Conservation (phyloP, 2,113 vertebrate species). For the Enhydra lutris region DNA sequence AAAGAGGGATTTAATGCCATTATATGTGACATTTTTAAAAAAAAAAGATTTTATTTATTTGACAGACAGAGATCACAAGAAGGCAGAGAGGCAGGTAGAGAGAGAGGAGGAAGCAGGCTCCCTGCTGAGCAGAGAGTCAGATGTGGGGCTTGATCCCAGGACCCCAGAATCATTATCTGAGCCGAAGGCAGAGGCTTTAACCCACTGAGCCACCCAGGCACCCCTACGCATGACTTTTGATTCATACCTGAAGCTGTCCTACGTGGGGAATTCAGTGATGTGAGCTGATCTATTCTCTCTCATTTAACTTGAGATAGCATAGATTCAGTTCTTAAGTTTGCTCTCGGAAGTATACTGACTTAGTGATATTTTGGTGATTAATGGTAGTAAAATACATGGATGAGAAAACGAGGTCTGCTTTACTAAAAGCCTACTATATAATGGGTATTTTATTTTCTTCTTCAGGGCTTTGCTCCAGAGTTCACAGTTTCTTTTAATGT, state of each 20-base stretch:
- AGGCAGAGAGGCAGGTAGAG: no score
- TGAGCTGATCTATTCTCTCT: not conserved
- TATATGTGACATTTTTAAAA: not conserved
- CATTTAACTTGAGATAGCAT: not conserved
- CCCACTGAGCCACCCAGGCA: no score
- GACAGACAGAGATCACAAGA: no score
- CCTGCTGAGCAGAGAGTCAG: accelerated
- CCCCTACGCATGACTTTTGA: not conserved
- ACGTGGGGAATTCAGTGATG: not conserved
- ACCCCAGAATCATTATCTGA: no score
- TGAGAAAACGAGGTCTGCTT: not conserved
- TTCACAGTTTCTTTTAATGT: not conserved
- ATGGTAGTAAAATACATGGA: not conserved
- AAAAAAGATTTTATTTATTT: no score
- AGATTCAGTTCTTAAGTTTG: not conserved
- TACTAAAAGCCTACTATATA: not conserved
- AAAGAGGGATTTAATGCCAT: not conserved
- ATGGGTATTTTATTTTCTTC: not conserved
- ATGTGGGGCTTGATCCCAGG: no score
- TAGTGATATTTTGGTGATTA: not conserved
- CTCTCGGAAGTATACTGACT: not conserved
- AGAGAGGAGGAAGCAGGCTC: no score
- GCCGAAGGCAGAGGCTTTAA: no score
- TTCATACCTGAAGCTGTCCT: not conserved
- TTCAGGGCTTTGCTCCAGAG: not conserved